Evolutionary conservation across 2,888 invertebrate genomes (phyloP).

Genomic region (Scrobipalpa atriplicella): DNA sequence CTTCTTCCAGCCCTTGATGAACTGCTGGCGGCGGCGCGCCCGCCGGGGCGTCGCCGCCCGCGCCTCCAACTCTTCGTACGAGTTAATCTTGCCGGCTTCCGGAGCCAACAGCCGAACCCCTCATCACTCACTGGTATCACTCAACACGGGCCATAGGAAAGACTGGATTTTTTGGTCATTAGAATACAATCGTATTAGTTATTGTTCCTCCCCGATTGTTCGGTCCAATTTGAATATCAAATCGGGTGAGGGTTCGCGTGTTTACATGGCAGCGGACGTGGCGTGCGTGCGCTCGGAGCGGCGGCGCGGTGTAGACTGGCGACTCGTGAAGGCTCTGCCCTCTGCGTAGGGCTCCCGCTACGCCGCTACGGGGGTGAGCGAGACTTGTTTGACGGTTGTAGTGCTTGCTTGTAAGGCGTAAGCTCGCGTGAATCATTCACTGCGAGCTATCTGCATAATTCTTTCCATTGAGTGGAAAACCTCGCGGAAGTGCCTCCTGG

Average conservation of each 20-base stretch:
- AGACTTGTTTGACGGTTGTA: constrained; percentile 37
- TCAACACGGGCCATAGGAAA: constrained; percentile 7
- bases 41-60: constrained; percentile 73
- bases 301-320: constrained; percentile 54
- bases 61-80: constrained; percentile 70
- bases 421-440: constrained; percentile 63
- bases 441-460: constrained; percentile 34
- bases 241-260: constrained; percentile 49
- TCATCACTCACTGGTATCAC: constrained; percentile 56
- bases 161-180: constrained; percentile 42
- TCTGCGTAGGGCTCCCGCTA: constrained; percentile 51
- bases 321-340: constrained; percentile 37
- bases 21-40: constrained; percentile 79
- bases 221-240: constrained; percentile 62
- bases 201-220: constrained; percentile 53
- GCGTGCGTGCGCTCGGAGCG: constrained; percentile 54
- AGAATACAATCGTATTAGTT: constrained; percentile 66
- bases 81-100: constrained; percentile 73
- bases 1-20: constrained; percentile 79
- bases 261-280: constrained; percentile 31
- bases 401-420: constrained; percentile 34
- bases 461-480: constrained; percentile 47
- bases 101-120: constrained; percentile 46
- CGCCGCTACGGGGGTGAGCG: constrained; percentile 68
- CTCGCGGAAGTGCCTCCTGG: constrained; percentile 40